Base-by-base conservation (phyloP, 2,888 invertebrate species). In the Bellardia pandia region DNA sequence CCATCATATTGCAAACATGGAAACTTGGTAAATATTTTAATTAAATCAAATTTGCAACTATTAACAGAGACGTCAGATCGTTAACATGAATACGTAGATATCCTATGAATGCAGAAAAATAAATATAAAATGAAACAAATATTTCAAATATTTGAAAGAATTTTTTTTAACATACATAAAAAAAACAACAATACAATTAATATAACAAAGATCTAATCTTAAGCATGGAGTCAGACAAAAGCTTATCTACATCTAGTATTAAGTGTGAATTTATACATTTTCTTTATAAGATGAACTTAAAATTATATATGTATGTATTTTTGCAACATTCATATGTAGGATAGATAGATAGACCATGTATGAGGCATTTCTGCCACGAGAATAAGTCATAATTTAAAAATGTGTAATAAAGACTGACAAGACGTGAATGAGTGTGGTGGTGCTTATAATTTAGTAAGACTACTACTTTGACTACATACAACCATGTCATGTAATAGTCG, bases 1-100 rank as follows among this genome's bases (percentile, higher is more conserved):
- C 45, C 62, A 56, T 62, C 51, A 68, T 51, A 76, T 33, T 69
- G 62, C 53, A 68, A 62, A 74, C 23, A 62, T 71, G 64, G 58
- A 85, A 87, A 87, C 75, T 85, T 85, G 74, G 84, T 78, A 87
- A 87, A 85, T 87, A 87, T 82, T 87, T 87, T 82, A 85, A 87
- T 87, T 82, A 78, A 87, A 82, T 69, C 37, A 76, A 74, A 85
- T 87, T 81, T 81, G 74, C 62, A 87, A 87, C 53, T 74, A 75
- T 69, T 51, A 80, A 42, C 14, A 53, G 2, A 45, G 7, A 37
- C 11, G 7, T 42, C n/a, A n/a, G 53, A 62, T 76, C 42, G 53
- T 77, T 68, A 71, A 72, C 53, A 76, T 77, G 68, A 83, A 62
- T 74, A 66, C 66, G 66, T 74, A 66, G 74, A 53, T 48, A 74